Evolutionary conservation across 1,140 invertebrate genomes (phyloP).

Genomic region (Dendrolimus kikuchii): DNA sequence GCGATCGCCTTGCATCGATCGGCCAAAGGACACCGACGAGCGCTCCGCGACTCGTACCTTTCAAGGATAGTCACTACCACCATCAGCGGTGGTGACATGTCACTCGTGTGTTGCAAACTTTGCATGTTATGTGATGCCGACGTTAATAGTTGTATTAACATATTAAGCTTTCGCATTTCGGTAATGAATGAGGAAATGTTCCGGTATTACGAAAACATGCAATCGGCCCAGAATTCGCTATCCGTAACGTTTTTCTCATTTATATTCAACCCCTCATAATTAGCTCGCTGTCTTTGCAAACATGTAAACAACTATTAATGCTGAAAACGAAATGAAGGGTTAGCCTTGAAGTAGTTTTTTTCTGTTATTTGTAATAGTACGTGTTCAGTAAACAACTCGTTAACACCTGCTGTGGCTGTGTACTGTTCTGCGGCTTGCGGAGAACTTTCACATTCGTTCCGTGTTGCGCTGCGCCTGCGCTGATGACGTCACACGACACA

Average conservation of each 20-base stretch:
- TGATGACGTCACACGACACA: constrained; percentile 47
- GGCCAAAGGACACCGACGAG: constrained; percentile 47
- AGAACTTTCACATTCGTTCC: constrained; percentile 66
- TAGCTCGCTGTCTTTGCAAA: no score
- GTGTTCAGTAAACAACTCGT: constrained; percentile 38
- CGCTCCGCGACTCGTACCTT: constrained; percentile 33
- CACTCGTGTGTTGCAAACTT: constrained; percentile 39
- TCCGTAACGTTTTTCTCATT: constrained; percentile 9
- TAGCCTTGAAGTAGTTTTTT: constrained; percentile 12
- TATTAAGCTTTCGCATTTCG: constrained; percentile 9
- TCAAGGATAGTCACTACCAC: constrained; percentile 52
- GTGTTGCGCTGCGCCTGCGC: constrained; percentile 50
- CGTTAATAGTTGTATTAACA: constrained; percentile 22
- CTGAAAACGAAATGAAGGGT: background rate
- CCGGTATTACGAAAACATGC: constrained; percentile 27
- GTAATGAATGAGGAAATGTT: constrained; percentile 20
- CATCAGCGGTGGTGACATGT: constrained; percentile 10
- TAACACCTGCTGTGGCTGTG: constrained; percentile 45
- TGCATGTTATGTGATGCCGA: constrained; percentile 27
- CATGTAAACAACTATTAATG: background rate
- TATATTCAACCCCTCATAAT: constrained; percentile 7
- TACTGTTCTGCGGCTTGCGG: constrained; percentile 31
- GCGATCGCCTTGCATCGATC: constrained; percentile 50
- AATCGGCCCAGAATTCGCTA: constrained; percentile 20
- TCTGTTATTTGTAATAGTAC: constrained; percentile 14